Base-by-base conservation (phyloP, 2,888 invertebrate species). In the Ariolimax columbianus region DNA sequence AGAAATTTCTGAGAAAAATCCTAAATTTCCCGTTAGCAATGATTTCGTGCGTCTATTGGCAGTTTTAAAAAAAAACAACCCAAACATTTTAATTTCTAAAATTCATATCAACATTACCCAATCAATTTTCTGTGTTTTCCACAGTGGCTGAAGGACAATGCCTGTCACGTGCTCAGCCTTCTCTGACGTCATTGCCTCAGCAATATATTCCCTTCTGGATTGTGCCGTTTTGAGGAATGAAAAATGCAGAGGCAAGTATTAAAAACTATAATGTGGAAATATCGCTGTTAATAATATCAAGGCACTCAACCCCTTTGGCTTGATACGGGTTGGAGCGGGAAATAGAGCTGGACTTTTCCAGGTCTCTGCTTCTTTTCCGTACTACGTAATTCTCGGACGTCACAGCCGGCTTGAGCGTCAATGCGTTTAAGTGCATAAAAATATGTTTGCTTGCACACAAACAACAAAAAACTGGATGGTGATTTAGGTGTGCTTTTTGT, bases 71-170 rank as follows among this genome's bases (percentile, higher is more conserved):
- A 17, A 55, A 17, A 55, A 55, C 55, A 17, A 55, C 55, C 3
- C 2, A 55, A 55, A 55, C 17, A 19, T 55, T n/a, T n/a, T 19
- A 55, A 6, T 55, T n/a, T n/a, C n/a, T 23, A 55, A 55, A 55
- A 55, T 55, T 17, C 14, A 23, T 55, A 23, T 19, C 17, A 17
- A 55, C 55, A 55, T 77, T 78, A 83, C 83, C 83, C 83, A 83
- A 78, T 83, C 83, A 43, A 83, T 77, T 51, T 83, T 83, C 70
- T 83, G 83, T 78, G 75, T 83, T 68, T 75, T 83, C 83, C 83
- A 83, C 68, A 83, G 77, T 7, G 83, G 83, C 72, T 83, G 83
- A 63, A 83, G 78, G 77, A 83, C 83, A 59, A 83, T 83, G 38
- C 83, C 83, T 26, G 68, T 43, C 68, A 83, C 83, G 36, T 83